A percentile compares a stretch with the other conserved stretches of the same genome.
These are phyloP conservation scores for Sphenodon punctatus DNA, from an alignment of 2,797 vertebrate species.

Conservation along the genomic window DNA sequence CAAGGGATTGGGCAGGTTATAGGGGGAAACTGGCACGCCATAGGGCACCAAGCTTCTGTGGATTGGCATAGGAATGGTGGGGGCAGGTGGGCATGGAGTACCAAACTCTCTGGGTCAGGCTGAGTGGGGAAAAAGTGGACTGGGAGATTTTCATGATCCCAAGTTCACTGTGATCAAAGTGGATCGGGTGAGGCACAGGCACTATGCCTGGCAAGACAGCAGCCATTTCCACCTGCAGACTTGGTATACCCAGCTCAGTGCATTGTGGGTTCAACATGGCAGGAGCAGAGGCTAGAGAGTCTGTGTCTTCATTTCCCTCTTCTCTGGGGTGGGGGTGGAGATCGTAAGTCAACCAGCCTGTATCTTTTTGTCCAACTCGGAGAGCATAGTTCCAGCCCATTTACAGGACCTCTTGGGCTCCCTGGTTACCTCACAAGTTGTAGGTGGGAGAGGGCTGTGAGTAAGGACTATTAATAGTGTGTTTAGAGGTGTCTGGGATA, in stretches of 20 bases:
- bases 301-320: neutral
- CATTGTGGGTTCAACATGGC: neutral
- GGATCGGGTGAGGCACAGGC: neutral
- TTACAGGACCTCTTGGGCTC: neutral
- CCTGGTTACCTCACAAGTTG: neutral
- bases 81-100: too few species aligned
- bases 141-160: neutral
- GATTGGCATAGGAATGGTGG: too few species aligned
- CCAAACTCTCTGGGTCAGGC: neutral
- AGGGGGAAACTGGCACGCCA: too few species aligned
- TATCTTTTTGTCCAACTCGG: neutral
- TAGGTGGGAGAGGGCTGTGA: neutral
- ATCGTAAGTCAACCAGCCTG: neutral
- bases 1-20: too few species aligned
- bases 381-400: neutral
- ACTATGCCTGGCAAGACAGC: neutral
- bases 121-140: neutral
- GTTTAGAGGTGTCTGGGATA: neutral
- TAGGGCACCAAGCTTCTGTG: neutral
- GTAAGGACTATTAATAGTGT: neutral
- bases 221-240: accelerated
- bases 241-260: accelerated
- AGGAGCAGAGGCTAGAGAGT: neutral
- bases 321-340: neutral
- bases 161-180: neutral